phyloP scores from a whole-genome alignment of 2,113 vertebrate species.

The Passer montanus region DNA sequence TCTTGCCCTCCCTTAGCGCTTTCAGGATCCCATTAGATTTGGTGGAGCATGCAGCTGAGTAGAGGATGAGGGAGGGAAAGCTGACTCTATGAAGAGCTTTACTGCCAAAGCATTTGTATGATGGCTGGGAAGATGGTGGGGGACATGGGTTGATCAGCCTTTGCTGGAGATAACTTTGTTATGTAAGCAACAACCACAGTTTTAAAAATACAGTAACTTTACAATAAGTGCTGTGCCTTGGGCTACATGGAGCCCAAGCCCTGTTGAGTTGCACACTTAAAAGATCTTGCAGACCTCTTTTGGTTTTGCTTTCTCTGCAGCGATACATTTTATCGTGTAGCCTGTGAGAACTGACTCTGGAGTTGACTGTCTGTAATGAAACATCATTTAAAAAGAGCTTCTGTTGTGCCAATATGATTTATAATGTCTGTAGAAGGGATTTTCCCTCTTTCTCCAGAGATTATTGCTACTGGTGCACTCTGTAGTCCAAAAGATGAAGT shows the following conservation, averaged over 20 bases:
- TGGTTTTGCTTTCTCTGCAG: not conserved
- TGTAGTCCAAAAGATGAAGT: not conserved
- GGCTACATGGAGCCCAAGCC: rapidly evolving
- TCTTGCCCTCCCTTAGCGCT: not conserved
- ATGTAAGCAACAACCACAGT: not conserved
- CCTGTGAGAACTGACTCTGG: not conserved
- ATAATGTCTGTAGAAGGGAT: not conserved
- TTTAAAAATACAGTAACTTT: not conserved
- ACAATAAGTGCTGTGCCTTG: not conserved
- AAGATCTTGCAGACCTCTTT: not conserved
- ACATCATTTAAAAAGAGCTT: not conserved
- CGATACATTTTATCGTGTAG: not conserved
- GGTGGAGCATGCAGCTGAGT: not conserved
- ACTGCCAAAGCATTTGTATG: not conserved
- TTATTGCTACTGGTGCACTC: rapidly evolving
- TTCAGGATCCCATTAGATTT: not conserved
- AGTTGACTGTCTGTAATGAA: not conserved
- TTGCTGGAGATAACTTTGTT: not conserved
- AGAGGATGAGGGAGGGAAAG: not conserved
- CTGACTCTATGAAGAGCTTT: not conserved
- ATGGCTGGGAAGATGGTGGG: not conserved
- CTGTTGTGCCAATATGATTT: not conserved
- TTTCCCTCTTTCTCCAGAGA: not conserved
- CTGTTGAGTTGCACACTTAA: not conserved
- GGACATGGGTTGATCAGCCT: not conserved